Conservation (phyloP, 1,140 invertebrate genomes). For the Tribolium castaneum region DNA sequence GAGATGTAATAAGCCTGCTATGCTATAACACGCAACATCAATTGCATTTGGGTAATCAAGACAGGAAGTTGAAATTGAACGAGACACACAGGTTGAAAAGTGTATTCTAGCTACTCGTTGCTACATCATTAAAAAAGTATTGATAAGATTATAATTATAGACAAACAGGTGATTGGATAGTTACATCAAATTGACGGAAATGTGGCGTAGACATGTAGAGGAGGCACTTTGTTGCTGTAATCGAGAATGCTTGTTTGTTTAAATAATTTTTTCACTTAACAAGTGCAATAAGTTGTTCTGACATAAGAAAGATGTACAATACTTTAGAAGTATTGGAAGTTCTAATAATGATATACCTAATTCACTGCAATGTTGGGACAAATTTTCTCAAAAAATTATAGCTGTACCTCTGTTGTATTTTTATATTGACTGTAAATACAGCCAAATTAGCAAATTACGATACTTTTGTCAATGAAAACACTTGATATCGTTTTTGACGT, state of each 20-base stretch:
- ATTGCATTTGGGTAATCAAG: conserved; percentile 15
- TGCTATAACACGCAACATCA: conserved; percentile 11
- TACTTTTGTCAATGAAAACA: too few species aligned
- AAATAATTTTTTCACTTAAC: neutral
- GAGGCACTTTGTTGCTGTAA: neutral
- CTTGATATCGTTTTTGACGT: too few species aligned
- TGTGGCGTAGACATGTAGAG: neutral
- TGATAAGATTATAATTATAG: conserved; percentile 21
- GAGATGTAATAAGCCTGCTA: neutral
- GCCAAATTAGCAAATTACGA: too few species aligned
- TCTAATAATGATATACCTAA: too few species aligned
- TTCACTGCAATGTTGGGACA: too few species aligned
- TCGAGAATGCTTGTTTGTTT: neutral
- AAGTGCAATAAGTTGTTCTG: too few species aligned
- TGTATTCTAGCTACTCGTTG: neutral
- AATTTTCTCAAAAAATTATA: too few species aligned
- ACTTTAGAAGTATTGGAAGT: too few species aligned
- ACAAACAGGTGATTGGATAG: neutral
- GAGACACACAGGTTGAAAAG: conserved; percentile 4
- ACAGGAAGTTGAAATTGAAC: conserved; percentile 27
- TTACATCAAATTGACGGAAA: neutral
- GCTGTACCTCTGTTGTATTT: too few species aligned
- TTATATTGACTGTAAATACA: too few species aligned
- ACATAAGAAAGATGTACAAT: too few species aligned
- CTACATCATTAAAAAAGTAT: neutral